Percentiles rank a stretch among this genome's conserved stretches.
These are phyloP conservation scores for Cottoperca gobio DNA, from an alignment of 2,797 vertebrate genomes.

Conservation along the genomic window DNA sequence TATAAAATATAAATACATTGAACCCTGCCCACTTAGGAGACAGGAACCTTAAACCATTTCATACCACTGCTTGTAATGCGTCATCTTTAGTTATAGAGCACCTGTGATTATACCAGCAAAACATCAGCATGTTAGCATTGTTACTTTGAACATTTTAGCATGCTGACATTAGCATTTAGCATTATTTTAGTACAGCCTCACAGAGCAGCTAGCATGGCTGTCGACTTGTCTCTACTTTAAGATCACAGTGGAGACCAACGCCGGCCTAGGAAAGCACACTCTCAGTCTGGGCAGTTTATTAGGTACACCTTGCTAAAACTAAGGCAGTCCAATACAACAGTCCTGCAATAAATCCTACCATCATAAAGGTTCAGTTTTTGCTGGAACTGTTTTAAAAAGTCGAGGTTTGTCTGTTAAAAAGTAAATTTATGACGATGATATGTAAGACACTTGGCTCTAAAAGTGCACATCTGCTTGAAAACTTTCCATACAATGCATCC, in stretches of 20 bases:
- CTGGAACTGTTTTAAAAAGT: neutral
- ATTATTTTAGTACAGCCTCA: neutral
- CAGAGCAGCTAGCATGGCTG: neutral
- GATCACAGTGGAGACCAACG: neutral
- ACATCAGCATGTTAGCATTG: neutral
- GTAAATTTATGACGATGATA: slow-evolving; percentile 24
- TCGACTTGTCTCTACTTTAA: neutral
- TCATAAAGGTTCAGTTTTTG: neutral
- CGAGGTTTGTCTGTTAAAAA: slow-evolving; percentile 19
- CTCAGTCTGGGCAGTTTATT: neutral
- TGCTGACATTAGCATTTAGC: neutral
- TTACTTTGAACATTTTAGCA: neutral
- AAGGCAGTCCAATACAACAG: neutral
- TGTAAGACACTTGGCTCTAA: slow-evolving; percentile 34
- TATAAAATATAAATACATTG: no score
- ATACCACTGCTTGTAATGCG: no score
- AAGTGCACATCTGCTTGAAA: slow-evolving; percentile 43
- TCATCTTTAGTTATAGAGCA: no score
- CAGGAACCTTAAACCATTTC: no score
- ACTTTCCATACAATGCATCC: slow-evolving; percentile 26
- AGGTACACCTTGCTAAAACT: neutral
- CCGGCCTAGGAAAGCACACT: neutral
- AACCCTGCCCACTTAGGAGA: no score
- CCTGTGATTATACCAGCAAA: neutral
- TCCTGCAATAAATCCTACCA: neutral